Evolutionary conservation across 2,888 invertebrate species (phyloP).

Genomic region (Drosophila anomelani): DNA sequence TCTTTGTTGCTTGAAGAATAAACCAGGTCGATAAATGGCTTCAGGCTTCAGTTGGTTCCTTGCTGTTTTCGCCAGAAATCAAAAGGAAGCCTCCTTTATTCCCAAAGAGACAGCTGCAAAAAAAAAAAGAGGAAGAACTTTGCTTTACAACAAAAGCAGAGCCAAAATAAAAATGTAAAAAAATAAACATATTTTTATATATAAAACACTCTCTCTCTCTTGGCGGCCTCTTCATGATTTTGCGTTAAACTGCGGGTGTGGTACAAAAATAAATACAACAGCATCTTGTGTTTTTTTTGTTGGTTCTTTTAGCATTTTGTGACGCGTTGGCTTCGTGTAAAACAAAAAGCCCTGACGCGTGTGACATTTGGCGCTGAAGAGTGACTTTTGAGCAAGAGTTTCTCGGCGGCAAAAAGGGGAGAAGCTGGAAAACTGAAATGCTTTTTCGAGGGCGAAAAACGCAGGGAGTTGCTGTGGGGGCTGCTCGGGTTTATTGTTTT

Average conservation of each 20-base stretch:
- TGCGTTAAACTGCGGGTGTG: constrained; percentile 43
- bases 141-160: constrained; percentile 6
- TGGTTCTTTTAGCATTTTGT: constrained; percentile 29
- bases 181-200: constrained; percentile 19
- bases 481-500: constrained; percentile 59
- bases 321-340: constrained; percentile 41
- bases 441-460: constrained; percentile 15
- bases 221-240: constrained; percentile 43
- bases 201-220: constrained; percentile 14
- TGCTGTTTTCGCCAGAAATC: not conserved
- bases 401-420: constrained; percentile 12
- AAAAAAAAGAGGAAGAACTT: not conserved
- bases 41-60: not conserved
- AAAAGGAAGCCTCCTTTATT: not conserved
- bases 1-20: not conserved
- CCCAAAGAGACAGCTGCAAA: constrained; percentile 3
- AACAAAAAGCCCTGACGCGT: constrained; percentile 64
- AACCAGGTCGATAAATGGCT: constrained; percentile 8
- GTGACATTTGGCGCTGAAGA: constrained; percentile 65
- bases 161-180: constrained; percentile 2
- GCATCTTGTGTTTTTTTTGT: constrained; percentile 29
- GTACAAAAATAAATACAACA: constrained; percentile 47
- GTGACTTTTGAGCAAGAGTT: constrained; percentile 46
- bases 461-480: constrained; percentile 6
- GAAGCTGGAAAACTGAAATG: constrained; percentile 54